Evolutionary conservation across 2,113 vertebrate genomes (phyloP), one percentile per base, ranked within the genome.

Genomic region (Oreochromis tanganicae): DNA sequence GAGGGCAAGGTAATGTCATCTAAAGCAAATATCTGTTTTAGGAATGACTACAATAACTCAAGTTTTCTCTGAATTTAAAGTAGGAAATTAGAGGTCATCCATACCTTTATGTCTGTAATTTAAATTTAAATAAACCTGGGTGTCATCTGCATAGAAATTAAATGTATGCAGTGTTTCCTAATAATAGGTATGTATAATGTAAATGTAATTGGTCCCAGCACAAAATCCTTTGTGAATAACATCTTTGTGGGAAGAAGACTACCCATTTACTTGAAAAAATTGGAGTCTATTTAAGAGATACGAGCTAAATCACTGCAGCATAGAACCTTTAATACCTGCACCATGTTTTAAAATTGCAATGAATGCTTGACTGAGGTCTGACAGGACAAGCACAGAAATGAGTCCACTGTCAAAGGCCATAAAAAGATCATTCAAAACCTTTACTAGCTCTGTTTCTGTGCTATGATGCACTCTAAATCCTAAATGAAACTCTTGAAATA

Each of bases 101-200:
- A 59, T 29, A 68, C 61, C 61, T 13, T 68, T 38, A 66, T 38
- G 10, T 13, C 11, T 63, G 59, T 63, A 63, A 3, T 63, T 63
- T 63, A 63, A 6, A 63, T 63, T 63, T 34, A 63, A 17, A 63
- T 66, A 66, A 66, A 66, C 17, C 17, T 14, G 34, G 34, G 34
- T 68, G 63, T 68, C 63, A 68, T 68, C 63, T 68, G 63, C 63
- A 68, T 68, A 21, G 63, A 38, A 68, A 68, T 21, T 13, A 41
- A 68, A 68, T 68, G 34, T 68, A 68, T 21, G 63, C 34, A 66
- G 61, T 66, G 61, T 66, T 66, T 36, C 17, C 61, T 68, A 68
- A 38, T 68, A 41, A 21, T 41, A 41, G 19, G 19, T 8, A 21
- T 57, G 7, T 29, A 14, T 57, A 57, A 29, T 68, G 19, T 68